phyloP scores from a whole-genome alignment of 2,888 invertebrate species.

The Lasioglossum leucozonium region DNA sequence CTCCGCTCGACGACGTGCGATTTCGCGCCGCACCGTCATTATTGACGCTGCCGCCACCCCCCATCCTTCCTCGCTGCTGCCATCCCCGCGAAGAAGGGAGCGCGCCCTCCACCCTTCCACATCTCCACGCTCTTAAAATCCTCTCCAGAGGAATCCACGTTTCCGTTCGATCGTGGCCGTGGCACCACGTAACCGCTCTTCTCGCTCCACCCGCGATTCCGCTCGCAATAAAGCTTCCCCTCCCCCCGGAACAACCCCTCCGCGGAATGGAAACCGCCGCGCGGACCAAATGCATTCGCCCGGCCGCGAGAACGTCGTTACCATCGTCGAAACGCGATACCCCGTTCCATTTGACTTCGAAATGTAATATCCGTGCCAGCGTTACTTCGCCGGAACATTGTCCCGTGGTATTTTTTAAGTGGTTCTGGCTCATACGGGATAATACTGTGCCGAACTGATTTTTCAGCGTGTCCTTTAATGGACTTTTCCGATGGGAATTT shows the following conservation, averaged over 20 bases:
- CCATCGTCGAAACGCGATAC: conserved; percentile 38
- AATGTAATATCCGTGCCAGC: conserved; percentile 46
- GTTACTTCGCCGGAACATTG: neutral
- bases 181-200: conserved; percentile 24
- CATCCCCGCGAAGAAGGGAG: conserved; percentile 40
- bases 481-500: neutral
- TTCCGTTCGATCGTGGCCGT: conserved; percentile 58
- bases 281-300: conserved; percentile 43
- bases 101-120: conserved; percentile 35
- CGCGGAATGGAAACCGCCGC: conserved; percentile 60
- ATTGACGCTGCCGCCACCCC: conserved; percentile 71
- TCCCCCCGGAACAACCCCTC: conserved; percentile 31
- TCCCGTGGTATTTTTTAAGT: neutral
- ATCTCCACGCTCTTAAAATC: conserved; percentile 54
- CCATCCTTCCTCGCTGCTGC: too few species aligned
- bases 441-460: neutral
- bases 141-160: conserved; percentile 65
- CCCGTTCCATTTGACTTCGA: conserved; percentile 52
- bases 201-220: conserved; percentile 36
- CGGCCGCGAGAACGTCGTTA: conserved; percentile 45
- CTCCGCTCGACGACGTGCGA: conserved; percentile 68
- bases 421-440: neutral
- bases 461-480: neutral
- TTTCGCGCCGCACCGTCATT: conserved; percentile 74
- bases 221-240: conserved; percentile 59